A percentile compares a stretch with the other conserved stretches of the same genome.
Evolutionary conservation across 1,140 invertebrate species (phyloP).

Genomic region (Solen grandis): DNA sequence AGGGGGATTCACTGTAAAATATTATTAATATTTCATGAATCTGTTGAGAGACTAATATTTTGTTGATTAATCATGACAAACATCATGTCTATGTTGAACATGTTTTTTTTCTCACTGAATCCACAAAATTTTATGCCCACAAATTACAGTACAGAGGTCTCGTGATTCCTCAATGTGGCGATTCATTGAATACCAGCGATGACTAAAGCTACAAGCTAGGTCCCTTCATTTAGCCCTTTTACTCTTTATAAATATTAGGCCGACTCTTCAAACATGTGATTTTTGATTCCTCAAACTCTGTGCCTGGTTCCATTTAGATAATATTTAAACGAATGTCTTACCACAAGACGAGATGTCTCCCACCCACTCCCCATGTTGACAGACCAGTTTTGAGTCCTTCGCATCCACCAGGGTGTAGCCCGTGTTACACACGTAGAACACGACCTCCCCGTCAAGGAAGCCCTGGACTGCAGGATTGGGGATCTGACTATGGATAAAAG

Average conservation of each 20-base stretch:
- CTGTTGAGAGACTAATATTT: neutral
- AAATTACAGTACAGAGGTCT: neutral
- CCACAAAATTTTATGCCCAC: too few species aligned
- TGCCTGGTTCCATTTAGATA: neutral
- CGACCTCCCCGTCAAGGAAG: neutral
- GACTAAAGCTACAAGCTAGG: neutral
- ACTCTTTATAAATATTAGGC: neutral
- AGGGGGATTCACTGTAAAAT: neutral
- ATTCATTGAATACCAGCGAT: neutral
- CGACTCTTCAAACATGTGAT: too few species aligned
- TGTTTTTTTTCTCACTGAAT: too few species aligned
- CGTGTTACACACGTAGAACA: slow-evolving; percentile 27
- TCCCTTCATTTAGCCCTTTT: neutral
- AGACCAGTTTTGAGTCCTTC: slow-evolving; percentile 4
- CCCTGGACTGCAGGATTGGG: neutral
- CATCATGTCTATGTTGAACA: too few species aligned
- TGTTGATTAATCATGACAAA: too few species aligned
- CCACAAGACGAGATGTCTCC: slow-evolving; percentile 40
- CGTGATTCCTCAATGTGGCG: neutral
- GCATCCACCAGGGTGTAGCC: slow-evolving; percentile 42
- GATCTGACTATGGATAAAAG: neutral
- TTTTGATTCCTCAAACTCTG: neutral
- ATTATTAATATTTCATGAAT: neutral
- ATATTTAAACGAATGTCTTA: slow-evolving; percentile 1
- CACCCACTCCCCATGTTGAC: slow-evolving; percentile 44